Conservation (phyloP, 2,888 invertebrate species). For the Apeira syringaria region DNA sequence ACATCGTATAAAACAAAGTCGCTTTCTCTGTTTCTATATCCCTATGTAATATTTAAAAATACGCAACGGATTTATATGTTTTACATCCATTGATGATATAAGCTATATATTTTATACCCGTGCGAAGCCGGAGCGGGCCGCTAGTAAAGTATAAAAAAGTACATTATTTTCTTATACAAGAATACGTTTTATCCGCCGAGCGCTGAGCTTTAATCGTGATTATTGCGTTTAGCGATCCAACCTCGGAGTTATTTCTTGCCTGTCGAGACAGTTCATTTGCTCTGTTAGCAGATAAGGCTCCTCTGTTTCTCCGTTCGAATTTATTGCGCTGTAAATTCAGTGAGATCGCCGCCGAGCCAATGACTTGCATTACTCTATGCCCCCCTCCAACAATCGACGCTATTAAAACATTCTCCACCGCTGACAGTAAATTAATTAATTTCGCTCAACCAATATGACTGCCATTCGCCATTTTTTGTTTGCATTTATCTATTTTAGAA, state of each 20-base stretch:
- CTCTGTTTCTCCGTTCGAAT: constrained; percentile 63
- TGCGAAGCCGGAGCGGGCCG: no score
- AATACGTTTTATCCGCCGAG: constrained; percentile 28
- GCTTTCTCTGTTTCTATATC: no score
- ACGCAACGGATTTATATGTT: no score
- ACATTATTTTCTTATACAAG: constrained; percentile 15
- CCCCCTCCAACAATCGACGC: constrained; percentile 52
- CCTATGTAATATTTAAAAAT: no score
- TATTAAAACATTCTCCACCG: constrained; percentile 65
- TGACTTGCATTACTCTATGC: constrained; percentile 66
- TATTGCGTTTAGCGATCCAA: constrained; percentile 24
- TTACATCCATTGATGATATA: no score
- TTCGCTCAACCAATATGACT: constrained; percentile 57
- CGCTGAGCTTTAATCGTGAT: constrained; percentile 26
- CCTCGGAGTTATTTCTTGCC: constrained; percentile 45
- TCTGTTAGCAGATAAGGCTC: constrained; percentile 70
- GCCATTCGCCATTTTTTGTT: constrained; percentile 48
- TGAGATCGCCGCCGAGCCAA: constrained; percentile 45
- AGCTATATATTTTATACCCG: no score
- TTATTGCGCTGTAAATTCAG: constrained; percentile 74
- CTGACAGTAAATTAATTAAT: constrained; percentile 75
- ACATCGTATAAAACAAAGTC: no score
- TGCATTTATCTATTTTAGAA: no score
- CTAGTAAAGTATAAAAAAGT: no score
- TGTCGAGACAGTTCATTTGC: constrained; percentile 70